phyloP scores from a whole-genome alignment of 2,113 vertebrate species.

The Poeciliopsis turrubarensis region DNA sequence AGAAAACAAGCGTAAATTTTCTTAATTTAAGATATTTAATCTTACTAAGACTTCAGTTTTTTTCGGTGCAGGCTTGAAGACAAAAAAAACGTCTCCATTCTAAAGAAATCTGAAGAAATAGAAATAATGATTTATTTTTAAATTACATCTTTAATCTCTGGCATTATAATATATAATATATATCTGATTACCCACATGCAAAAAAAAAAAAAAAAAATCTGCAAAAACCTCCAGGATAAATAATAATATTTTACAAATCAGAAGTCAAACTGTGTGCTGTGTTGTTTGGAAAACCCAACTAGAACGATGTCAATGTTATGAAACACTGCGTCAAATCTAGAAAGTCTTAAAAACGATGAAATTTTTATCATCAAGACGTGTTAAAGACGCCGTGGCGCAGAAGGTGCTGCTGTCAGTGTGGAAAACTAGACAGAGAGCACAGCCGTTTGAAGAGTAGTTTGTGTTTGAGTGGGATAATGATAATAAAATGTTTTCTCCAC shows the following conservation, averaged over 20 bases:
- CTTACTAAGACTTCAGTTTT: too few relatives aligned
- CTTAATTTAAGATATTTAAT: too few relatives aligned
- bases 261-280: background rate
- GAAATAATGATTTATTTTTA: background rate
- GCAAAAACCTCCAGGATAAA: too few relatives aligned
- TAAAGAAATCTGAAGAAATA: background rate
- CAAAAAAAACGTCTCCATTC: background rate
- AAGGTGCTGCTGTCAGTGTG: slow-evolving; percentile 15
- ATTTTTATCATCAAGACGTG: too few relatives aligned
- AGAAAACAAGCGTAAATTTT: too few relatives aligned
- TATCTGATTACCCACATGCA: too few relatives aligned
- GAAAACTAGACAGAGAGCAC: background rate
- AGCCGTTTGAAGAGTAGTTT: slow-evolving; percentile 13
- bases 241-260: background rate
- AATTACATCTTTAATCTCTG: background rate
- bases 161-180: too few relatives aligned
- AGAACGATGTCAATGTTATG: background rate
- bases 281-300: background rate
- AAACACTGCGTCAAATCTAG: background rate
- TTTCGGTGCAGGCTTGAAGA: too few relatives aligned
- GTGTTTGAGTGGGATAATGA: slow-evolving; percentile 16
- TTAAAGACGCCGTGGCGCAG: background rate
- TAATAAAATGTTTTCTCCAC: background rate
- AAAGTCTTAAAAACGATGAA: background rate
- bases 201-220: too few relatives aligned